Evolutionary conservation across 2,888 invertebrate species (phyloP).

Genomic region (Morinoia aosen): DNA sequence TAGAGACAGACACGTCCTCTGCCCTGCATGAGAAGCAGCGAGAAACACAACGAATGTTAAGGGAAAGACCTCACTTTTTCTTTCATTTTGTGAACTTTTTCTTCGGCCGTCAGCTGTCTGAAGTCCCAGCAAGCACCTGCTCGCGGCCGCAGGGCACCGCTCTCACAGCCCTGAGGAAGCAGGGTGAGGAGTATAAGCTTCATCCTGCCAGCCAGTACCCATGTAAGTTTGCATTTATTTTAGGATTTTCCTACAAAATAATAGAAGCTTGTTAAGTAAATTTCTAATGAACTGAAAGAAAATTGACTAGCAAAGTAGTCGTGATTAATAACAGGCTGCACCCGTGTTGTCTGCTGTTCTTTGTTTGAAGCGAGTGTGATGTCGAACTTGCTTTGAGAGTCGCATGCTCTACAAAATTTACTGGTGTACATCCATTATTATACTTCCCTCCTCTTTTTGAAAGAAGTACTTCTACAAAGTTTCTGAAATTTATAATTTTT

Average conservation of each 20-base stretch:
- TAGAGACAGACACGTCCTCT: neutral
- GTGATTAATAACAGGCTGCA: too few relatives aligned
- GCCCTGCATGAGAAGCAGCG: neutral
- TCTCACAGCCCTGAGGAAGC: neutral
- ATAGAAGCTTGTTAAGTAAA: neutral
- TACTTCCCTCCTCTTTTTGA: too few relatives aligned
- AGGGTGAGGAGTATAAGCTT: neutral
- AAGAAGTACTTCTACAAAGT: too few relatives aligned
- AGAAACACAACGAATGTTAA: neutral
- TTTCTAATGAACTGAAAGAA: too few relatives aligned
- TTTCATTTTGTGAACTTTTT: neutral
- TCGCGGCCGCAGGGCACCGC: neutral
- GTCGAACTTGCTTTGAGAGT: neutral
- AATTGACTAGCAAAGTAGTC: too few relatives aligned
- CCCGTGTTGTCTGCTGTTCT: too few relatives aligned
- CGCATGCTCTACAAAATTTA: neutral
- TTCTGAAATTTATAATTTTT: too few relatives aligned
- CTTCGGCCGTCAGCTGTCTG: conserved; percentile 13
- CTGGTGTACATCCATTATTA: neutral
- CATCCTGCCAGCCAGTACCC: neutral
- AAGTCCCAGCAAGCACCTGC: conserved; percentile 42
- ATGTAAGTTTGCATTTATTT: neutral
- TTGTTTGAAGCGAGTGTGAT: too few relatives aligned
- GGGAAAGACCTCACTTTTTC: neutral
- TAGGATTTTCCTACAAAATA: neutral